Base-by-base conservation (phyloP, 2,888 invertebrate genomes). In the Ennomos fuscantarius region DNA sequence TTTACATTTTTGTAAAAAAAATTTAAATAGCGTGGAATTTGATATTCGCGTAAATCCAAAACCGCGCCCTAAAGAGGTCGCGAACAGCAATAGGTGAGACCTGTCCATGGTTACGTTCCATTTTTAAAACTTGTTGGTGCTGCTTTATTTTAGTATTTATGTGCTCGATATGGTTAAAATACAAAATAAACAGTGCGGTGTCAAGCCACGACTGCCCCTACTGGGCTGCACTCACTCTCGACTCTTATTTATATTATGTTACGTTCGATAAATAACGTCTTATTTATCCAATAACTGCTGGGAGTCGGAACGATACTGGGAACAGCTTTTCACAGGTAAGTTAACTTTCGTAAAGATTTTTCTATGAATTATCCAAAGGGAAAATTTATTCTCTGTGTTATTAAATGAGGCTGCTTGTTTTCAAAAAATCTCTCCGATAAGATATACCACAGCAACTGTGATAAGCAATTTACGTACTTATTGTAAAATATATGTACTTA, bases 161-260 rank as follows among this genome's bases (percentile, higher is more conserved):
- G 24, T 6, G 0, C 24, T 24, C 6, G 24, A 24, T 24, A 55
- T 65, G 75, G 75, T 76, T 83, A 78, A 79, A 78, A 84, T 82
- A 83, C 81, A 83, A 84, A 67, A 77, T 81, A 86, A 88, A 87
- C 81, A 86, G 58, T 58, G 62, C 68, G 68, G 81, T 81, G 82
- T 81, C 80, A 76, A 75, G 73, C 65, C 75, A n/a, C 11, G 36
- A 15, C 40, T 12, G 40, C 5, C 40, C n/a, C n/a, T 3, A 8
- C 36, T 11, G n/a, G 11, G 36, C 10, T 8, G 10, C 11, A 80
- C 70, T 56, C 68, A 73, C 72, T 69, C 40, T 9, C 50, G 41
- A 76, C 71, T 76, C 72, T 58, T 79, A 73, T 81, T 82, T 84
- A 82, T 80, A 81, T 80, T 86, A 81, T 84, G 71, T 78, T 75